A percentile compares a stretch with the other conserved stretches of the same genome.
phyloP scores from a whole-genome alignment of 2,797 vertebrate genomes.

The Hybognathus amarus region DNA sequence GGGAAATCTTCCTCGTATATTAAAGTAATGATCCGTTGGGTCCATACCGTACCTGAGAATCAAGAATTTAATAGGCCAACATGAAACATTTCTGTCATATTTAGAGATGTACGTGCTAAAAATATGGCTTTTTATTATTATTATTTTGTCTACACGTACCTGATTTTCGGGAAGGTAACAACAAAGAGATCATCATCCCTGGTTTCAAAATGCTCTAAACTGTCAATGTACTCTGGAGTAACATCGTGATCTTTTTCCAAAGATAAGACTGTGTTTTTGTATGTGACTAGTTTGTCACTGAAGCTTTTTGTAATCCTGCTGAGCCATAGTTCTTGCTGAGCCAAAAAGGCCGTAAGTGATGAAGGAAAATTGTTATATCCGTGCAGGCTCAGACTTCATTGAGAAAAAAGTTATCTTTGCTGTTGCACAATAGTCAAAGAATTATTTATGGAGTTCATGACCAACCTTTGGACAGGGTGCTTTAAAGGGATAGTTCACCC shows the following conservation, averaged over 20 bases:
- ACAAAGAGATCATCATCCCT: conserved; percentile 59
- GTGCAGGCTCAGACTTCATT: neutral
- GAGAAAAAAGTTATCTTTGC: neutral
- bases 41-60: conserved; percentile 62
- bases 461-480: neutral
- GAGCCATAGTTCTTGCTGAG: conserved; percentile 46
- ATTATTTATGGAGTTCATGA: neutral
- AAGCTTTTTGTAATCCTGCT: conserved; percentile 54
- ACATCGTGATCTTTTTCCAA: neutral
- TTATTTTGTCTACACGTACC: conserved; percentile 47
- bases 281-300: conserved; percentile 47
- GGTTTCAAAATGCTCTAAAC: conserved; percentile 52
- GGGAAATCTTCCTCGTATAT: conserved; percentile 59
- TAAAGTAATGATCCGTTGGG: conserved; percentile 61
- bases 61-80: neutral
- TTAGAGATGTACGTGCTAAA: neutral
- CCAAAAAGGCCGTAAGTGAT: neutral
- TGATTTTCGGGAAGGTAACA: conserved; percentile 62
- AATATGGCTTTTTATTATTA: too few relatives aligned
- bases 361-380: accelerated
- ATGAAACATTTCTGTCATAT: neutral
- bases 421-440: neutral
- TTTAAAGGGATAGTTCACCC: neutral
- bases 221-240: conserved; percentile 46
- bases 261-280: conserved; percentile 45